Evolutionary conservation across 2,797 vertebrate species (phyloP).

Genomic region (Enteromius afrohamiltoni): DNA sequence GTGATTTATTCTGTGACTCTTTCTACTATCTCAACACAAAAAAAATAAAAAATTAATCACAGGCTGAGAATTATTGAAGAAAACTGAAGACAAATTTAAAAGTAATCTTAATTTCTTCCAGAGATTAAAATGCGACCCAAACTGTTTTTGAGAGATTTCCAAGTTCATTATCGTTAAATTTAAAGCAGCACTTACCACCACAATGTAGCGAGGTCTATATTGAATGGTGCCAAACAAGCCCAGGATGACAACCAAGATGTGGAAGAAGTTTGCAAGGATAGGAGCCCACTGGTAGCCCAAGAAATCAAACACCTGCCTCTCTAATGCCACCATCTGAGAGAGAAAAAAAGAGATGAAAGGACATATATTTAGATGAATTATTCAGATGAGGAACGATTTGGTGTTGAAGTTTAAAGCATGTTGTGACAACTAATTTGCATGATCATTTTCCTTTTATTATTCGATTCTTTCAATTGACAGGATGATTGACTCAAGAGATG

Average conservation of each 20-base stretch:
- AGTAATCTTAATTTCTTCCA: neutral
- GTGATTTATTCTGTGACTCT: neutral
- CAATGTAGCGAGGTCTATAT: constrained; percentile 86
- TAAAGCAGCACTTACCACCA: constrained; percentile 81
- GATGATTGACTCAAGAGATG: neutral
- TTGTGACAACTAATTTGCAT: constrained; percentile 6
- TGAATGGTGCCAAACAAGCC: constrained; percentile 92
- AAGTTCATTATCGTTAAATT: neutral
- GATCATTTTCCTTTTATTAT: neutral
- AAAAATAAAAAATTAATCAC: neutral
- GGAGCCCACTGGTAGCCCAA: constrained; percentile 93
- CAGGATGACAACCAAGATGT: constrained; percentile 88
- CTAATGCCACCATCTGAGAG: constrained; percentile 84
- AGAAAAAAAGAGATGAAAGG: neutral
- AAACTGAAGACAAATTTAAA: neutral
- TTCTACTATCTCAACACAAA: neutral
- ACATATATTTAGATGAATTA: constrained; percentile 7
- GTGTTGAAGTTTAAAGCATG: neutral
- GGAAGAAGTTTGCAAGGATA: constrained; percentile 91
- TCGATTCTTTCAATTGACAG: constrained; percentile 17
- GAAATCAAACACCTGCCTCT: constrained; percentile 92
- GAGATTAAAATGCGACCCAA: neutral
- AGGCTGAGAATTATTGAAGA: neutral
- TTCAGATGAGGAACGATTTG: neutral
- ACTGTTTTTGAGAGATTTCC: neutral